phyloP scores from a whole-genome alignment of 2,888 invertebrate genomes.

The Callosobruchus maculatus region DNA sequence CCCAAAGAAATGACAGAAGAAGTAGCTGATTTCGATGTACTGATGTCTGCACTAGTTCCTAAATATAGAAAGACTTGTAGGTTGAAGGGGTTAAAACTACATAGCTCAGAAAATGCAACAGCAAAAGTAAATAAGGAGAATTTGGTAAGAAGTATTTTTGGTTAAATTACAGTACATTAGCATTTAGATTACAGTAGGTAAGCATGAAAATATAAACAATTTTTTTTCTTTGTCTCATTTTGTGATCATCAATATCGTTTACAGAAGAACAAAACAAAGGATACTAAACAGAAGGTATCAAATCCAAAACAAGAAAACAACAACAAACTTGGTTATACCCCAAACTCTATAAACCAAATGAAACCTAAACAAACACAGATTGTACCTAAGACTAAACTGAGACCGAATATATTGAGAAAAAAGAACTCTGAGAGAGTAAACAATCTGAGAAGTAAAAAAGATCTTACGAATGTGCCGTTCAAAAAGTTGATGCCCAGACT shows the following conservation, averaged over 20 bases:
- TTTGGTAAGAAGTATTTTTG: background rate
- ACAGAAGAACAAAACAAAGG: background rate
- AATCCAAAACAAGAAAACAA: slow-evolving; percentile 2
- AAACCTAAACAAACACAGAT: background rate
- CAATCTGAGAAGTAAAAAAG: slow-evolving; percentile 14
- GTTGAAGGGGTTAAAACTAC: background rate
- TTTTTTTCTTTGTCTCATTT: no score
- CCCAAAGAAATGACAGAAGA: slow-evolving; percentile 13
- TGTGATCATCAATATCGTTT: background rate
- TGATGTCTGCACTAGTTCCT: slow-evolving; percentile 18
- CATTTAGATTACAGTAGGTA: no score
- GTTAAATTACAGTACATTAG: background rate
- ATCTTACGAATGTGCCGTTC: slow-evolving; percentile 14
- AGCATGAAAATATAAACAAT: no score
- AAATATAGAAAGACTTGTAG: slow-evolving; percentile 14
- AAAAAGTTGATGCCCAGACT: no score
- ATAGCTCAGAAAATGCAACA: background rate
- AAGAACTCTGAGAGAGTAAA: slow-evolving; percentile 7
- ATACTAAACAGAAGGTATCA: background rate
- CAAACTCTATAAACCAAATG: background rate
- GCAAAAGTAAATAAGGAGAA: background rate
- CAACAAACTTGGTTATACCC: background rate
- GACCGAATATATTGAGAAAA: slow-evolving; percentile 6
- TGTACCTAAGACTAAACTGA: background rate
- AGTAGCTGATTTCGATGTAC: slow-evolving; percentile 19